These are phyloP conservation scores for Sceliomorpha sp. DNA, from an alignment of 2,888 invertebrate species.

Conservation along the genomic window DNA sequence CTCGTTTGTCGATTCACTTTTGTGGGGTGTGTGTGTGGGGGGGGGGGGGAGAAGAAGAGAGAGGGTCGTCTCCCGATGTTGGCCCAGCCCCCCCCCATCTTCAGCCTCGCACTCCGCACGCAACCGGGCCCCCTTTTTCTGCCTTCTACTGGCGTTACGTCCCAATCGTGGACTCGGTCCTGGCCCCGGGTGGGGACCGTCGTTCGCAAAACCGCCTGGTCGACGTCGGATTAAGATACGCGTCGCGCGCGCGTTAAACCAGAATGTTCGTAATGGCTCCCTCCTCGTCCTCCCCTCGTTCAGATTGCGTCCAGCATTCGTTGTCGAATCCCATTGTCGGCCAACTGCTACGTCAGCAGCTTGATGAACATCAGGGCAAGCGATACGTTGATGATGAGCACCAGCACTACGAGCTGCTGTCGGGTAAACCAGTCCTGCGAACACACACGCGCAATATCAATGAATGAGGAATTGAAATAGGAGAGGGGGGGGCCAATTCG, in stretches of 20 bases:
- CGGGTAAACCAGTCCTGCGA: constrained; percentile 97
- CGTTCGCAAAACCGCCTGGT: constrained; percentile 63
- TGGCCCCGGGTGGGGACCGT: no score
- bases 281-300: constrained; percentile 49
- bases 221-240: constrained; percentile 62
- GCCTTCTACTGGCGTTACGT: no score
- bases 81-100: no score
- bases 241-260: constrained; percentile 41
- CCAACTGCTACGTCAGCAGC: constrained; percentile 93
- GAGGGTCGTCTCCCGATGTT: no score
- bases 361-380: constrained; percentile 98
- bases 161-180: no score
- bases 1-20: constrained; percentile 22
- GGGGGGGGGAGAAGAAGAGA: no score
- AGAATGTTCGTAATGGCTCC: constrained; percentile 30
- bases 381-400: constrained; percentile 95
- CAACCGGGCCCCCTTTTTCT: no score
- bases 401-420: constrained; percentile 96
- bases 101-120: no score
- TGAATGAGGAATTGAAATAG: no score
- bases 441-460: constrained; percentile 18
- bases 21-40: no score
- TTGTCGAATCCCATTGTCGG: constrained; percentile 73
- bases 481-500: no score
- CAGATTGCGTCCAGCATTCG: constrained; percentile 76